A percentile compares a stretch with the other conserved stretches of the same genome.
phyloP scores from a whole-genome alignment of 2,888 invertebrate genomes.

The Cataglyphis albicans region DNA sequence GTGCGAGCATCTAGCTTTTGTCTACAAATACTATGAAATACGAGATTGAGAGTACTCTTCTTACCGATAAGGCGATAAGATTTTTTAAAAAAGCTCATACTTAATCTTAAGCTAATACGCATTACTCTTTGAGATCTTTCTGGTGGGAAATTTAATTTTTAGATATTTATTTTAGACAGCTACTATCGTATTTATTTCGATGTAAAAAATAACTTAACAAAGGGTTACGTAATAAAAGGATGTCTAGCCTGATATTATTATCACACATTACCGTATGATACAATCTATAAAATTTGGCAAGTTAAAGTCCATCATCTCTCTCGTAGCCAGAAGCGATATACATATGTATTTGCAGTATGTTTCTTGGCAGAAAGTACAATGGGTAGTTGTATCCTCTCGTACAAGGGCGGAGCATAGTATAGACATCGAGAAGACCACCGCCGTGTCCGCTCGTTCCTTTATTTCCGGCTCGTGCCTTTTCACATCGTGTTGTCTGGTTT shows the following conservation, averaged over 20 bases:
- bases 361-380: background rate
- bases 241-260: background rate
- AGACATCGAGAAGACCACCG: slow-evolving; percentile 9
- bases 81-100: background rate
- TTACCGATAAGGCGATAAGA: background rate
- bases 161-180: background rate
- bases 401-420: background rate
- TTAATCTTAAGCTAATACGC: background rate
- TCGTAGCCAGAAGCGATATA: background rate
- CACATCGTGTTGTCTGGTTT: slow-evolving; percentile 72
- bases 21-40: background rate
- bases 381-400: background rate
- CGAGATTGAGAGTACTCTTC: background rate
- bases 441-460: slow-evolving; percentile 56
- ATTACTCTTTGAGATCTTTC: background rate
- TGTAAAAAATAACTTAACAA: background rate
- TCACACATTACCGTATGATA: background rate
- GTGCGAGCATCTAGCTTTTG: background rate
- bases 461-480: slow-evolving; percentile 72
- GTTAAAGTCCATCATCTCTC: background rate
- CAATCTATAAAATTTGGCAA: background rate
- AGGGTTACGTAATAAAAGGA: background rate
- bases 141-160: background rate
- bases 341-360: background rate
- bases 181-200: background rate